These are phyloP conservation scores for Drosophila mercatorum DNA, from an alignment of 2,888 invertebrate species.

Conservation along the genomic window DNA sequence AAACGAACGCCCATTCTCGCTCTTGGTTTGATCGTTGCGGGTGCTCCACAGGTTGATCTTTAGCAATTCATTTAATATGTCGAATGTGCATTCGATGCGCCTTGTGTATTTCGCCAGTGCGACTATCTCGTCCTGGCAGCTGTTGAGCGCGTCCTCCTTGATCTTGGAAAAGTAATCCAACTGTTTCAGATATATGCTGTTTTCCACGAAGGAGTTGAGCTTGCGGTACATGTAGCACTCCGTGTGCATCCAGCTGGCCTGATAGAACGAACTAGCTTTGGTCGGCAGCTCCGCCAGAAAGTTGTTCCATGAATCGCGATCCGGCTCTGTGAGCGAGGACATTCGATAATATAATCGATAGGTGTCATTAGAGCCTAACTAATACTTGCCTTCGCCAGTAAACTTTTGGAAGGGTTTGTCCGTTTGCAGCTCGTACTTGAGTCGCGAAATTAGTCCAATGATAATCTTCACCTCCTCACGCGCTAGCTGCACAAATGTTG, in stretches of 20 bases:
- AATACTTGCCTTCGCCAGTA: slow-evolving; percentile 61
- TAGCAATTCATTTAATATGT: slow-evolving; percentile 49
- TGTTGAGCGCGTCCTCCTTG: slow-evolving; percentile 88
- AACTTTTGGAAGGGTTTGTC: slow-evolving; percentile 91
- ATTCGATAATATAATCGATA: background rate
- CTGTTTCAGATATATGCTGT: slow-evolving; percentile 86
- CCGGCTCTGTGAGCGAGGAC: slow-evolving; percentile 64
- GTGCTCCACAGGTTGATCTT: slow-evolving; percentile 95
- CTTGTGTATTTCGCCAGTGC: slow-evolving; percentile 52
- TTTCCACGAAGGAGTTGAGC: slow-evolving; percentile 88
- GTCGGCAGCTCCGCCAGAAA: slow-evolving; percentile 86
- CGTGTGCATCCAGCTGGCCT: slow-evolving; percentile 92
- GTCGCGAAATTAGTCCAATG: slow-evolving; percentile 90
- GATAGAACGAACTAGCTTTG: slow-evolving; percentile 87
- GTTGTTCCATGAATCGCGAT: slow-evolving; percentile 79
- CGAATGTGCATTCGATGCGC: slow-evolving; percentile 28
- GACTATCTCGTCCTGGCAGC: slow-evolving; percentile 66
- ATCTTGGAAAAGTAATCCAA: slow-evolving; percentile 92
- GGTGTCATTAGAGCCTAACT: background rate
- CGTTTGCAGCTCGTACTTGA: slow-evolving; percentile 96
- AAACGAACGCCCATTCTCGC: slow-evolving; percentile 85
- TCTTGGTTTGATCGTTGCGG: slow-evolving; percentile 92
- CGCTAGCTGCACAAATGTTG: slow-evolving; percentile 86
- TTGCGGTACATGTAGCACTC: slow-evolving; percentile 96
- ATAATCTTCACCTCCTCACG: slow-evolving; percentile 89